These are phyloP conservation scores for Drosophila prostipennis DNA, from an alignment of 2,888 invertebrate genomes.

Conservation along the genomic window DNA sequence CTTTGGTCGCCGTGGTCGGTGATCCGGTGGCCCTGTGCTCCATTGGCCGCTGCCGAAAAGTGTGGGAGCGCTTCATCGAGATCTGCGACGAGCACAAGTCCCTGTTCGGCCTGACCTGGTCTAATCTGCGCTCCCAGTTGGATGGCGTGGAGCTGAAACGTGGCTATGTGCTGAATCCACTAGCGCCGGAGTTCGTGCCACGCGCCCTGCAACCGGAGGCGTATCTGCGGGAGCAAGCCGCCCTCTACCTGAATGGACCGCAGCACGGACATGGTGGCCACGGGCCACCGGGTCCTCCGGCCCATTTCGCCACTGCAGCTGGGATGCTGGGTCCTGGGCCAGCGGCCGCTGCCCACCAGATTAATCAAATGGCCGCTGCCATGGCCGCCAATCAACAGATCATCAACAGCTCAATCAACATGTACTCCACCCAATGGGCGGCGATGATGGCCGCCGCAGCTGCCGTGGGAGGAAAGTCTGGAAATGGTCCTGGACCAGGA, in stretches of 20 bases:
- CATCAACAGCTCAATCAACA: constrained; percentile 75
- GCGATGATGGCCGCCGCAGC: constrained; percentile 77
- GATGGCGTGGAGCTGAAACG: constrained; percentile 91
- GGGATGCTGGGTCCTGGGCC: constrained; percentile 71
- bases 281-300: constrained; percentile 52
- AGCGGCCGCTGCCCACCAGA: constrained; percentile 64
- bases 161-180: constrained; percentile 91
- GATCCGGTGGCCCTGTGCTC: constrained; percentile 93
- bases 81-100: constrained; percentile 89
- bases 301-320: constrained; percentile 56
- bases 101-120: constrained; percentile 90
- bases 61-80: constrained; percentile 92
- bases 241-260: constrained; percentile 76
- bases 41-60: constrained; percentile 91
- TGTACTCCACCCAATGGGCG: constrained; percentile 78
- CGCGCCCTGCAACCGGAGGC: constrained; percentile 85
- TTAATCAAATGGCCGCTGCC: constrained; percentile 77
- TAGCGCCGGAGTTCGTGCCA: constrained; percentile 92
- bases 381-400: constrained; percentile 52
- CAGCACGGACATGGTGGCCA: constrained; percentile 46
- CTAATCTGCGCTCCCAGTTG: constrained; percentile 87
- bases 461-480: constrained; percentile 60
- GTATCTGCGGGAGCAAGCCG: constrained; percentile 84
- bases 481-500: constrained; percentile 64
- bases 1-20: constrained; percentile 92